phyloP scores from a whole-genome alignment of 2,888 invertebrate species.

The Operophtera brumata region DNA sequence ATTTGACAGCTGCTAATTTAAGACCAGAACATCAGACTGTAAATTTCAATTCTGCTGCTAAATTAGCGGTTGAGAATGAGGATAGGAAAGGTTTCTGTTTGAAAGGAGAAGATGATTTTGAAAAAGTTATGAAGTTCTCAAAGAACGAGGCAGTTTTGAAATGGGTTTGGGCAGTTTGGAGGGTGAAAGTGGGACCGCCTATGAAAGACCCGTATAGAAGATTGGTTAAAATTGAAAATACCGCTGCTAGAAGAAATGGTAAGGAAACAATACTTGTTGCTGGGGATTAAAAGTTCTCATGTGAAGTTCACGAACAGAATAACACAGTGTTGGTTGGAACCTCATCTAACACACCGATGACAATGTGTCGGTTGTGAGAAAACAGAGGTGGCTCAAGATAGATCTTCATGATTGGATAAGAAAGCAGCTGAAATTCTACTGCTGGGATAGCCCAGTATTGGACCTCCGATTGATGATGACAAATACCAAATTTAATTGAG shows the following conservation, averaged over 20 bases:
- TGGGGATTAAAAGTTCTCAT: neutral
- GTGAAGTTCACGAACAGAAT: no score
- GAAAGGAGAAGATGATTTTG: conserved; percentile 83
- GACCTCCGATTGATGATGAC: no score
- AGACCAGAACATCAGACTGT: conserved; percentile 20
- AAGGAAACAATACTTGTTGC: conserved; percentile 27
- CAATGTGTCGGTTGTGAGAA: no score
- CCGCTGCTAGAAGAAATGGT: conserved; percentile 84
- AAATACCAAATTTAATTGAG: no score
- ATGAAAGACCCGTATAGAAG: conserved; percentile 78
- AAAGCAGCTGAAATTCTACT: no score
- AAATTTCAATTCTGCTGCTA: conserved; percentile 36
- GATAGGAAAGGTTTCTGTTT: conserved; percentile 65
- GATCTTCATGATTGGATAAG: no score
- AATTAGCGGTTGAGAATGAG: conserved; percentile 31
- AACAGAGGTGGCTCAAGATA: no score
- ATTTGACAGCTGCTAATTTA: conserved; percentile 39
- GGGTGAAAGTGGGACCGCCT: conserved; percentile 80
- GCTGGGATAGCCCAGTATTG: no score
- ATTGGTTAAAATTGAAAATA: conserved; percentile 81
- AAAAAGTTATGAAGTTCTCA: conserved; percentile 77
- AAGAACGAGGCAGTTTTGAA: conserved; percentile 71
- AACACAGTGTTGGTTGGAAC: no score
- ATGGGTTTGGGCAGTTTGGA: conserved; percentile 85
- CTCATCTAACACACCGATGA: no score